Conservation (phyloP, 2,888 invertebrate genomes). For the Eupsilia transversa region DNA sequence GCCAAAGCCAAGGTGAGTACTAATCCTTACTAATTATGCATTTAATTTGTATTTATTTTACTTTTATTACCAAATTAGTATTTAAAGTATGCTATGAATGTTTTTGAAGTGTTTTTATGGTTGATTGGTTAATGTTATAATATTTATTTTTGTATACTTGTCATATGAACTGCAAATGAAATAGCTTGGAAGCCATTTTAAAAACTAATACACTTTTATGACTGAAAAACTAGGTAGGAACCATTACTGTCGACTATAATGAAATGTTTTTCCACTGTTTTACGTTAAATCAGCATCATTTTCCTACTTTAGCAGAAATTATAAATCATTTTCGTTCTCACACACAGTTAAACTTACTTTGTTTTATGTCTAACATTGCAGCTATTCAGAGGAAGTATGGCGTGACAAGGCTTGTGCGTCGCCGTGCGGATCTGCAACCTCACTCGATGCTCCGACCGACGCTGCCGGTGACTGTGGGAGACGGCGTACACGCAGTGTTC, state of each 20-base stretch:
- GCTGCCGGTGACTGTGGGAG: slow-evolving; percentile 77
- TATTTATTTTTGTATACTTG: not conserved
- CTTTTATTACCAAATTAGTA: slow-evolving; percentile 1
- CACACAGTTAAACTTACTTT: not conserved
- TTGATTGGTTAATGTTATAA: not conserved
- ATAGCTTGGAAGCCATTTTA: not conserved
- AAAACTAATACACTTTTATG: no score
- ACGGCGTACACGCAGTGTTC: slow-evolving; percentile 78
- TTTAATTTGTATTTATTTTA: not conserved
- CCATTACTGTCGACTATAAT: not conserved
- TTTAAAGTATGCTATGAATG: not conserved
- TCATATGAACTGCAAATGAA: not conserved
- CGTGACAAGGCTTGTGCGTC: slow-evolving; percentile 80
- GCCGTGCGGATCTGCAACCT: slow-evolving; percentile 74
- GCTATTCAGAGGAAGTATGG: slow-evolving; percentile 87
- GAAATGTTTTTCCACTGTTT: not conserved
- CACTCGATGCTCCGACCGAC: slow-evolving; percentile 73
- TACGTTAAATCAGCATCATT: not conserved
- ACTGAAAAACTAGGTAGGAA: no score
- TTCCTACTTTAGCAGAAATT: no score
- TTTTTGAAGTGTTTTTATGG: not conserved
- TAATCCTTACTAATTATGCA: slow-evolving; percentile 26
- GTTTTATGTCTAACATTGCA: slow-evolving; percentile 59
- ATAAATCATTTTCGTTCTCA: not conserved
- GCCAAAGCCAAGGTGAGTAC: slow-evolving; percentile 76